Conservation (phyloP, 2,113 vertebrate genomes). For the Noturus placidus region DNA sequence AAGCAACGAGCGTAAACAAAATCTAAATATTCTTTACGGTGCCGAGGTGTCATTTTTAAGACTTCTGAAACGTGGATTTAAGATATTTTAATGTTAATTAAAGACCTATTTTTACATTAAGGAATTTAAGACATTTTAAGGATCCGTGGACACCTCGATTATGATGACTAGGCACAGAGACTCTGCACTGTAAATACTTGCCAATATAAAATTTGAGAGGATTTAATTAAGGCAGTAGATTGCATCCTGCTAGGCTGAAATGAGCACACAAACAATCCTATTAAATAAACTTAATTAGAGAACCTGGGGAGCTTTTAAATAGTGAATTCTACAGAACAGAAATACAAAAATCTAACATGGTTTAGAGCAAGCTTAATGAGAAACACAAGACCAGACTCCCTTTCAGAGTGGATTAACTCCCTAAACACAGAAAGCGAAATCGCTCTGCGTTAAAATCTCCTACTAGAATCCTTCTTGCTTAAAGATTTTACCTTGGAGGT, state of each 20-base stretch:
- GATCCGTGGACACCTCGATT: too few species aligned
- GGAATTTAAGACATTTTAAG: too few species aligned
- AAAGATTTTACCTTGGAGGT: conserved; percentile 67
- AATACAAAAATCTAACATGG: neutral
- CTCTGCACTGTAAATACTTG: neutral
- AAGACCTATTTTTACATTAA: too few species aligned
- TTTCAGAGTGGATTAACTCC: neutral
- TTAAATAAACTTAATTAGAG: neutral
- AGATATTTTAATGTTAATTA: too few species aligned
- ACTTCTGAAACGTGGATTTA: too few species aligned
- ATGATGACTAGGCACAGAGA: too few species aligned
- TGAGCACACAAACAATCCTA: neutral
- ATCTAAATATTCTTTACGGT: too few species aligned
- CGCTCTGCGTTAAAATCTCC: neutral
- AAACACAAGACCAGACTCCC: neutral
- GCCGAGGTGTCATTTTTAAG: too few species aligned
- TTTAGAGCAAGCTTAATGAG: neutral
- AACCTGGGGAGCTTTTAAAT: neutral
- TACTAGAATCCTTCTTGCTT: neutral
- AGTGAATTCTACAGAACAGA: neutral
- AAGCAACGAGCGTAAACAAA: too few species aligned
- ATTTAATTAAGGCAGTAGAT: neutral
- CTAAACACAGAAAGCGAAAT: conserved; percentile 1
- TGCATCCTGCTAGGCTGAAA: neutral
- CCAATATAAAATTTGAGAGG: neutral